These are phyloP conservation scores for Spisula solida DNA, from an alignment of 2,888 invertebrate species.

Conservation along the genomic window DNA sequence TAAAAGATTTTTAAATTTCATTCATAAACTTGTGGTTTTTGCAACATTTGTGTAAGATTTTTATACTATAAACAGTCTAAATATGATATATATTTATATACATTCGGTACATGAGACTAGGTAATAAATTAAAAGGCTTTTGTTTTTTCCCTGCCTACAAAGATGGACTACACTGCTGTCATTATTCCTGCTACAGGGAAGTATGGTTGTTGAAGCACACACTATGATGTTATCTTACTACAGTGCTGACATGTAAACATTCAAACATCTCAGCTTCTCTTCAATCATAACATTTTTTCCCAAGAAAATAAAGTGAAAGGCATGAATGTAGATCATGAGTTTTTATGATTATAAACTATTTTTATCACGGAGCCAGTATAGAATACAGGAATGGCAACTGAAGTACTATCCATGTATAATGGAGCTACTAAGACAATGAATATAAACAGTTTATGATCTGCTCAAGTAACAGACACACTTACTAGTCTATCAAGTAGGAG, in stretches of 20 bases:
- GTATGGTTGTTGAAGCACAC: neutral
- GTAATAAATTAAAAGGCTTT: slow-evolving; percentile 14
- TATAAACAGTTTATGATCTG: neutral
- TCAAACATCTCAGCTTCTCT: neutral
- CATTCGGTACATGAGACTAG: neutral
- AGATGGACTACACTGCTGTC: slow-evolving; percentile 37
- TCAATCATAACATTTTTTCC: neutral
- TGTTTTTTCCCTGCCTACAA: neutral
- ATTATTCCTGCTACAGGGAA: slow-evolving; percentile 21
- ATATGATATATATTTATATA: neutral
- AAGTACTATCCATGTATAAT: neutral
- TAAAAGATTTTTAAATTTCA: too few species aligned
- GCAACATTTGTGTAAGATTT: neutral
- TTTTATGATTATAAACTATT: slow-evolving; percentile 8
- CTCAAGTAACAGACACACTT: neutral
- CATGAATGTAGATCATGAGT: slow-evolving; percentile 1
- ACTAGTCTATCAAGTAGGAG: too few species aligned
- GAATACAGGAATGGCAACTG: neutral
- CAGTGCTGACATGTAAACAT: slow-evolving; percentile 5
- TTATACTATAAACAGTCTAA: neutral
- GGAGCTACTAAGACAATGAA: too few species aligned
- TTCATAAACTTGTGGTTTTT: neutral
- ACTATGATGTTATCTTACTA: slow-evolving; percentile 16
- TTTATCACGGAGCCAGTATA: neutral
- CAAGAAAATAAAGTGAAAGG: neutral